These are phyloP conservation scores for Halocynthia aurantium DNA, from an alignment of 23 tunicate species.

Conservation along the genomic window DNA sequence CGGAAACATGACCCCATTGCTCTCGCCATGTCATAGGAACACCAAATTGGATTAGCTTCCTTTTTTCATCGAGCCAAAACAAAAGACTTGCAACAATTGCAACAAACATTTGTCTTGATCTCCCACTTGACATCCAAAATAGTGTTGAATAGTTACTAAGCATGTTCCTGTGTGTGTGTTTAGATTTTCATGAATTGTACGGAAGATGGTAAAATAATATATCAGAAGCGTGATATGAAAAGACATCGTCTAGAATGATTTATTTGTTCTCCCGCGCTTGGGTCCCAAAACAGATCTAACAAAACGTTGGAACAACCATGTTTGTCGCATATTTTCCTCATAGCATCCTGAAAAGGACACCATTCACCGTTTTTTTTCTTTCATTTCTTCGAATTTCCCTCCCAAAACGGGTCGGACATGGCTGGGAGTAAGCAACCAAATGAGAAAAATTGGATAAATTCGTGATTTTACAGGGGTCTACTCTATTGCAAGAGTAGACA, in stretches of 20 bases:
- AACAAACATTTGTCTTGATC: too few relatives aligned
- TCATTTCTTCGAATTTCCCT: not conserved
- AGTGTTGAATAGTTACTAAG: too few relatives aligned
- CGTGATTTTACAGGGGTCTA: slow-evolving; percentile 27
- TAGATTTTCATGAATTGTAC: too few relatives aligned
- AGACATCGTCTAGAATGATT: not conserved
- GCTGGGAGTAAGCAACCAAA: not conserved
- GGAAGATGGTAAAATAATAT: too few relatives aligned
- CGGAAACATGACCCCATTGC: too few relatives aligned
- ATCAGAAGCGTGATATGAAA: too few relatives aligned
- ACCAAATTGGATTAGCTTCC: too few relatives aligned
- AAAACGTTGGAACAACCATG: not conserved
- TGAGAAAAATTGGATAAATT: not conserved
- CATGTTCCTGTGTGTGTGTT: too few relatives aligned
- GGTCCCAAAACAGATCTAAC: slow-evolving; percentile 1
- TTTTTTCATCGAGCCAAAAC: too few relatives aligned
- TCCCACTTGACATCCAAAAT: too few relatives aligned
- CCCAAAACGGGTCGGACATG: not conserved
- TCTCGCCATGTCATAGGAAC: too few relatives aligned
- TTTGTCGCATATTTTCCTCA: not conserved
- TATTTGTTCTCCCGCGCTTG: not conserved
- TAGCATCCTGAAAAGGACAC: not conserved
- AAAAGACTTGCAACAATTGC: too few relatives aligned
- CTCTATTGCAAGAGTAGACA: slow-evolving; percentile 12
- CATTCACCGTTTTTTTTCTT: not conserved